A percentile compares a stretch with the other conserved stretches of the same genome.
Evolutionary conservation across 2,797 vertebrate genomes (phyloP).

Genomic region (Pristis pectinata): DNA sequence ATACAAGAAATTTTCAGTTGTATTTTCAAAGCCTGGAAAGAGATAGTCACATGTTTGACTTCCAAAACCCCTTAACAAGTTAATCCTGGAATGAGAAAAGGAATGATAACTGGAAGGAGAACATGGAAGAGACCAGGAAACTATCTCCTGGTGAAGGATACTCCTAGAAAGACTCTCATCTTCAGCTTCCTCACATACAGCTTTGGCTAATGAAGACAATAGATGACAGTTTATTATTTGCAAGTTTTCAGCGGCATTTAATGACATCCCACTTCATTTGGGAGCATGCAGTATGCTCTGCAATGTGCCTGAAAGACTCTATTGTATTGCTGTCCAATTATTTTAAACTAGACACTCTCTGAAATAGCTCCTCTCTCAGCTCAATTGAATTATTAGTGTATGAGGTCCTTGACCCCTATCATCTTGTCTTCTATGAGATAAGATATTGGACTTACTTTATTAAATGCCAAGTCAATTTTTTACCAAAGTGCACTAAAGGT

Average conservation of each 20-base stretch:
- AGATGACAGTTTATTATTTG: conserved; percentile 11
- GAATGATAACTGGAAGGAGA: not conserved
- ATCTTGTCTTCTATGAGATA: conserved; percentile 33
- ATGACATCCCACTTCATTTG: not conserved
- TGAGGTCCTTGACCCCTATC: conserved; percentile 29
- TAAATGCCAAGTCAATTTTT: conserved; percentile 28
- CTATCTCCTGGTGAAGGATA: not conserved
- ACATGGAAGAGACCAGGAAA: not conserved
- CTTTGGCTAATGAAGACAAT: not conserved
- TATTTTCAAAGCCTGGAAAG: not conserved
- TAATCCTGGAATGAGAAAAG: not conserved
- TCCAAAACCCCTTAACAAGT: not conserved
- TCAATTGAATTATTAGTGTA: conserved; percentile 21
- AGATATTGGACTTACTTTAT: conserved; percentile 28
- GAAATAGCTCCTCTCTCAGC: conserved; percentile 34
- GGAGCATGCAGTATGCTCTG: not conserved
- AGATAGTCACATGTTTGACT: not conserved
- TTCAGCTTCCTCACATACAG: not conserved
- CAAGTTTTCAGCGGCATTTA: conserved; percentile 25
- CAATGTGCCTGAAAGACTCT: conserved; percentile 13
- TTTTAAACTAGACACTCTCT: conserved; percentile 28
- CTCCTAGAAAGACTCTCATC: not conserved
- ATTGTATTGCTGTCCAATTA: conserved; percentile 28
- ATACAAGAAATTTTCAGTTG: not conserved
- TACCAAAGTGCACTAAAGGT: not conserved